These are phyloP conservation scores for Allobates femoralis DNA, from an alignment of 2,797 vertebrate species.

Conservation along the genomic window DNA sequence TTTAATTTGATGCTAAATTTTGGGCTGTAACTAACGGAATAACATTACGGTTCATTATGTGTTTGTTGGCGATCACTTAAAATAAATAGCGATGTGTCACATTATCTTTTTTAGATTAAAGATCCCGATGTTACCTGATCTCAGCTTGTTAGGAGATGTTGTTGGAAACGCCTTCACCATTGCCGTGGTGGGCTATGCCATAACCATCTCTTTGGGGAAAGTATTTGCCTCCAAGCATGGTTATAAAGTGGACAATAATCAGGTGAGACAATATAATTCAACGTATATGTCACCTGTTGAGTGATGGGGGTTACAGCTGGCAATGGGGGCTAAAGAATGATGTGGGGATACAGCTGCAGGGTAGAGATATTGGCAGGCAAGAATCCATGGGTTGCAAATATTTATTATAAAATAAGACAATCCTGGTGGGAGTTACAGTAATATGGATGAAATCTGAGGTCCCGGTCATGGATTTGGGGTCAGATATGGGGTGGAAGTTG, in stretches of 20 bases:
- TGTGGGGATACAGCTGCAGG: neutral
- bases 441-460: neutral
- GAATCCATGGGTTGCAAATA: neutral
- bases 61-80: too few relatives aligned
- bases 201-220: conserved; percentile 92
- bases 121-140: conserved; percentile 75
- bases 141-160: conserved; percentile 79
- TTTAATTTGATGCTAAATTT: neutral
- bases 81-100: neutral
- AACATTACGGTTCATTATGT: neutral
- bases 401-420: neutral
- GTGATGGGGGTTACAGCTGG: neutral
- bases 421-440: neutral
- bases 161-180: conserved; percentile 91
- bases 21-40: neutral
- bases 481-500: too few relatives aligned
- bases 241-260: conserved; percentile 95
- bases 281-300: neutral
- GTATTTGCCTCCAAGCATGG: conserved; percentile 94
- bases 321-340: neutral
- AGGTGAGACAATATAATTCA: conserved; percentile 72
- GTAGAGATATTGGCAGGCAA: neutral
- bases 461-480: neutral
- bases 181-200: conserved; percentile 90
- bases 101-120: conserved; percentile 77